Evolutionary conservation across 2,888 invertebrate genomes (phyloP), one percentile per base, ranked within the genome.

Genomic region (Elysia crispata): DNA sequence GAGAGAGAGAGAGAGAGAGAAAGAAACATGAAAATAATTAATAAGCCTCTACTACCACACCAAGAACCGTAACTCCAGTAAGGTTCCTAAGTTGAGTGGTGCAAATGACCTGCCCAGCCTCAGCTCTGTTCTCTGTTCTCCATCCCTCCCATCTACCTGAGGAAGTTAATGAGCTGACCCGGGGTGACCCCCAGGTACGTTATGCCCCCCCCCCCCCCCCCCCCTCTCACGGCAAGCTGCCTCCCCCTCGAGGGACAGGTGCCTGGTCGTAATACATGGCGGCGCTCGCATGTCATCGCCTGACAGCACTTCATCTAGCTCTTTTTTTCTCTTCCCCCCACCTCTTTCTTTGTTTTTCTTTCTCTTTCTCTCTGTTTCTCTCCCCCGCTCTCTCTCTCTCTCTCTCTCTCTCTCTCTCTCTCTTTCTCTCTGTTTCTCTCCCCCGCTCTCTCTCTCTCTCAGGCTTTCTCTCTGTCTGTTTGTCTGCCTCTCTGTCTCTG

Each of bases 391-490:
- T 41, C 3, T 11, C 41, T 41, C 5, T 11, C 41, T 41, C 5
- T 41, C 41, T 41, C 41, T 41, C 41, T 41, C 41, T 41, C 3
- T 11, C 41, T 41, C 5, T 11, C 41, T 41, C 5, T 41, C 41
- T 41, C 41, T 41, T 11, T 41, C 3, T 3, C 18, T 66, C 54
- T 49, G 13, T 50, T 54, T 69, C 57, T 50, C 69, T 69, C 5
- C 41, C 41, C 67, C 57, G n/a, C n/a, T n/a, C n/a, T n/a, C n/a
- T n/a, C n/a, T n/a, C n/a, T n/a, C 33, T 69, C 50, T 60, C 28
- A 54, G 57, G 31, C 60, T 69, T 69, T 69, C 70, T 77, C 77
- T 31, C 33, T 77, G 31, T 69, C 70, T 77, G 67, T 69, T 57
- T 77, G 20, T 69, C 30, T 74, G 49, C 49, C 49, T 64, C 79